phyloP scores from a whole-genome alignment of 1,140 invertebrate species.

The Aphaenogaster rudis region DNA sequence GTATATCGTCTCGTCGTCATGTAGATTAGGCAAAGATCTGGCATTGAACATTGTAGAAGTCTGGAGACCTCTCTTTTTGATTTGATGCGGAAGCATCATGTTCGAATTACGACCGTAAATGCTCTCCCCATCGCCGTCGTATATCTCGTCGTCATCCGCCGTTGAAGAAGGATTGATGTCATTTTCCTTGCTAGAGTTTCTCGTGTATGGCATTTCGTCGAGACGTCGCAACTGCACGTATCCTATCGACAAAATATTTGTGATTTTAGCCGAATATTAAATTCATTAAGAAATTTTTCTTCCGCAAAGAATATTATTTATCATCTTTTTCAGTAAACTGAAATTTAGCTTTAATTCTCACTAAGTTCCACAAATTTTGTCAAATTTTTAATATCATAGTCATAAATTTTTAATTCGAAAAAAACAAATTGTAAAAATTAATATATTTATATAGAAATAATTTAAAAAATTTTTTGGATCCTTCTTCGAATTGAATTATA shows the following conservation, averaged over 20 bases:
- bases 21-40: slow-evolving; percentile 63
- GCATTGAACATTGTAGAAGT: not conserved
- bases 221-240: slow-evolving; percentile 87
- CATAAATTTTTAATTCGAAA: not conserved
- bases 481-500: not conserved
- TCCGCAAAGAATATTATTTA: not conserved
- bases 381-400: not conserved
- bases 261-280: not conserved
- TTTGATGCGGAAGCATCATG: no score
- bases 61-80: not conserved
- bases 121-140: slow-evolving; percentile 74
- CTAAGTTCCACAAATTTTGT: not conserved
- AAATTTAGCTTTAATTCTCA: not conserved
- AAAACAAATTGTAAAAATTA: not conserved
- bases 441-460: not conserved
- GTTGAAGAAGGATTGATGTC: slow-evolving; percentile 63
- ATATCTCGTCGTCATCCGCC: slow-evolving; percentile 66
- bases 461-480: not conserved
- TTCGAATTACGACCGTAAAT: slow-evolving; percentile 62
- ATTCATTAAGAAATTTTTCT: not conserved
- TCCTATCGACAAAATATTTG: slow-evolving; percentile 82
- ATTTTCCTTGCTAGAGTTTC: slow-evolving; percentile 82
- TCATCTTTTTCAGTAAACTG: not conserved
- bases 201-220: slow-evolving; percentile 82
- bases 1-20: slow-evolving; percentile 54